Percentiles rank a stretch among this genome's conserved stretches.
phyloP scores from a whole-genome alignment of 2,113 vertebrate species.

The Sphyrna mokarran region DNA sequence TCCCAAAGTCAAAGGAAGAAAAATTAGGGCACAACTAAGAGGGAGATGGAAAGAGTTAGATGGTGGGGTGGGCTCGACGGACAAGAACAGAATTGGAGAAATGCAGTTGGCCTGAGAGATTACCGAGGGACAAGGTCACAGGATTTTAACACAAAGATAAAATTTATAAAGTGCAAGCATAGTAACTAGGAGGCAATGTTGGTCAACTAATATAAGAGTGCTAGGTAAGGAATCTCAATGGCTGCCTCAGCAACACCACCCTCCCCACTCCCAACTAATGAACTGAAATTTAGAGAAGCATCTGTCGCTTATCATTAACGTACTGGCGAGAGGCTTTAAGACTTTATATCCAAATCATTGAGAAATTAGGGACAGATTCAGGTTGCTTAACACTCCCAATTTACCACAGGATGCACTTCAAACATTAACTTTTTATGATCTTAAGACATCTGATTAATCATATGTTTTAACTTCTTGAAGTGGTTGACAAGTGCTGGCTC shows the following conservation, averaged over 20 bases:
- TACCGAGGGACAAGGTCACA: neutral
- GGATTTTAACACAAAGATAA: neutral
- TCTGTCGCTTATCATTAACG: neutral
- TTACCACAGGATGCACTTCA: neutral
- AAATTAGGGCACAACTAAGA: neutral
- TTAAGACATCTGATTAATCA: neutral
- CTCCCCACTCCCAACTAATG: neutral
- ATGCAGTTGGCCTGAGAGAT: neutral
- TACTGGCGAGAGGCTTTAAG: neutral
- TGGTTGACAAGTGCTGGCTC: neutral
- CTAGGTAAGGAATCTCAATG: neutral
- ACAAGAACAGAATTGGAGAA: neutral
- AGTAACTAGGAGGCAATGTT: neutral
- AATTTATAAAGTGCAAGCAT: neutral
- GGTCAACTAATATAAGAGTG: too few species aligned
- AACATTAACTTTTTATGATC: neutral
- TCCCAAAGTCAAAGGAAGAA: neutral
- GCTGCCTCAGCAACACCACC: neutral
- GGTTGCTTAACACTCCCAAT: neutral
- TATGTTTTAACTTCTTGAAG: neutral
- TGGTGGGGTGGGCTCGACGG: neutral
- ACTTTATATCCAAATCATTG: neutral
- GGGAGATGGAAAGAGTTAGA: neutral
- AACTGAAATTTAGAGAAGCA: neutral
- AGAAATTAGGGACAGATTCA: neutral